A percentile compares a stretch with the other conserved stretches of the same genome.
phyloP scores from a whole-genome alignment of 2,888 invertebrate species.

The Phortica magna region DNA sequence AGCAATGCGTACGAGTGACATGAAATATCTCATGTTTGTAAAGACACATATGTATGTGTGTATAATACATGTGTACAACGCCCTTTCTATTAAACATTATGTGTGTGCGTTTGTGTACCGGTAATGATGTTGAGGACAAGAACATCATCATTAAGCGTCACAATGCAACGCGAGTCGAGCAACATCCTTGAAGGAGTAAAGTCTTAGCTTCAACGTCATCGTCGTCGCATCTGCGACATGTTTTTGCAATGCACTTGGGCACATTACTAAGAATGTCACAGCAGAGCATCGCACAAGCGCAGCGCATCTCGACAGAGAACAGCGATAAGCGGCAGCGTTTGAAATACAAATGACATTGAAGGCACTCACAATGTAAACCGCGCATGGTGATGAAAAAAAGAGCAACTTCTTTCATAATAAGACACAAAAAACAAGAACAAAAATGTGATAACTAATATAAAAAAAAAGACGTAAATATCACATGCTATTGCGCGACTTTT shows the following conservation, averaged over 20 bases:
- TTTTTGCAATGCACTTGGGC: background rate
- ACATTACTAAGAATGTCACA: slow-evolving; percentile 20
- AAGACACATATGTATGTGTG: too few relatives aligned
- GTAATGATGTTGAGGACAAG: background rate
- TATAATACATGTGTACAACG: background rate
- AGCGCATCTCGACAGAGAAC: background rate
- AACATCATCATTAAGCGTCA: slow-evolving; percentile 17
- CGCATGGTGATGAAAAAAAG: background rate
- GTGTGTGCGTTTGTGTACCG: too few relatives aligned
- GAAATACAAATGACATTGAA: slow-evolving; percentile 7
- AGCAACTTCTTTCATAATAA: too few relatives aligned
- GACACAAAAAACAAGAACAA: background rate
- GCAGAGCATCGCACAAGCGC: too few relatives aligned
- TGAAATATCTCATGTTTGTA: slow-evolving; percentile 1
- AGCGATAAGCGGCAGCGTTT: slow-evolving; percentile 14
- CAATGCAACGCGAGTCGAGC: background rate
- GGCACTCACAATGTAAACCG: background rate
- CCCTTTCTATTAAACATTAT: background rate
- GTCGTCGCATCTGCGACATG: slow-evolving; percentile 7
- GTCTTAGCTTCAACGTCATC: background rate
- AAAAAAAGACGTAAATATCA: background rate
- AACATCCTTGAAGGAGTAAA: slow-evolving; percentile 2
- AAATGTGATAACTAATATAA: background rate
- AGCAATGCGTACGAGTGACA: slow-evolving; percentile 21
- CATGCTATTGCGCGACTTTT: background rate